A percentile compares a stretch with the other conserved stretches of the same genome.
These are phyloP conservation scores for Drosophila percnosoma DNA, from an alignment of 2,888 invertebrate genomes.

Conservation along the genomic window DNA sequence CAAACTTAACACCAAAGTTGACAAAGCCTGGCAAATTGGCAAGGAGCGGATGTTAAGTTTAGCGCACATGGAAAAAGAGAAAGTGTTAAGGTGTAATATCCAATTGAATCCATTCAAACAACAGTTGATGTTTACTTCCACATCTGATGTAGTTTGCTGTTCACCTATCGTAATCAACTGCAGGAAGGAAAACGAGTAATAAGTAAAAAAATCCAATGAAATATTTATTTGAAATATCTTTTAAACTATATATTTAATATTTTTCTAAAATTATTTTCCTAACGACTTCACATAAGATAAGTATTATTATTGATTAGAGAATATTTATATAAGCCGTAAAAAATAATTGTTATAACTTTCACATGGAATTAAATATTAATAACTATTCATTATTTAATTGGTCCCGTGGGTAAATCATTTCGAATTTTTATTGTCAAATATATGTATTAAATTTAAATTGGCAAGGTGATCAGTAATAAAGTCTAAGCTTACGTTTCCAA, in stretches of 20 bases:
- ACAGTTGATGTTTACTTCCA: slow-evolving; percentile 7
- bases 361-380: not conserved
- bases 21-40: slow-evolving; percentile 1
- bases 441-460: not conserved
- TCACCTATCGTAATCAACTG: not conserved
- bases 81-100: not conserved
- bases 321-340: not conserved
- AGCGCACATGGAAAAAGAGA: not conserved
- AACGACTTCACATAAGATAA: not conserved
- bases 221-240: not conserved
- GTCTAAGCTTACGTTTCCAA: not conserved
- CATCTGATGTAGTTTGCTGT: not conserved
- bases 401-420: not conserved
- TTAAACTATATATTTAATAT: not conserved
- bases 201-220: not conserved
- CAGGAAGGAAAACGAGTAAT: not conserved
- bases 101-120: not conserved
- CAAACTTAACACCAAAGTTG: slow-evolving; percentile 44
- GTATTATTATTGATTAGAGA: not conserved
- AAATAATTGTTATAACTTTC: not conserved
- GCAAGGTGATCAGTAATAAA: not conserved
- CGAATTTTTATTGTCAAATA: not conserved
- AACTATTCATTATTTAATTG: not conserved
- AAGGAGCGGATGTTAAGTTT: not conserved
- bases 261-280: not conserved